Base-by-base conservation (phyloP, 2,797 vertebrate species). In the Crypturellus tataupa region DNA sequence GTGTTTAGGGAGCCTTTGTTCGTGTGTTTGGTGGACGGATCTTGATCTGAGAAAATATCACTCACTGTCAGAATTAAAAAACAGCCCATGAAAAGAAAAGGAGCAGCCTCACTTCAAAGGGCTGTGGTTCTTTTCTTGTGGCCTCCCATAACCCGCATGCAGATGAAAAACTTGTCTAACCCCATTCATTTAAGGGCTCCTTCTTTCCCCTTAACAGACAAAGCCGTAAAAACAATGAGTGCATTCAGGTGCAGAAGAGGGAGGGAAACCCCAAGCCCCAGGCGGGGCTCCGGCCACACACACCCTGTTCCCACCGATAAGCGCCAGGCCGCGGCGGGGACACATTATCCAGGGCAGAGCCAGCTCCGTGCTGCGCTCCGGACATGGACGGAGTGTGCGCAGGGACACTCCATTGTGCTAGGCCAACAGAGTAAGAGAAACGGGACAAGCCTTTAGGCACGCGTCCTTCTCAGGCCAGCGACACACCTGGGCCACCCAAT, bases 41-140 rank as follows among this genome's bases (percentile, higher is more conserved):
- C 95, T 93, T 85, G 64, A 94, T 90, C 89, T 91, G 80, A 96
- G 82, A 92, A 88, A 67, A 85, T 82, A 96, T 94, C 93, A 73
- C 64, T 95, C 96, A 58, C 89, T 94, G 84, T 91, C 91, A 93
- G 87, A 78, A 84, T 59, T 90, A 55, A 89, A 56, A 94, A 95
- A 81, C 73, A 87, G 47, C 78, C 77, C 6, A 5, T 63, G 63
- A 87, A 94, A 82, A 90, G 89, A 93, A 91, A 96, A 94, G 78
- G 81, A 96, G 76, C 86, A 95, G 92, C 85, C 76, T 71, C 87
- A 96, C 89, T 97, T 90, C 95, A 97, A 97, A 96, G 95, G 53
- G 65, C n/a, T 90, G 94, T 89, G 97, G 96, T 96, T 97, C 93
- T 95, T 95, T 97, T 97, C 92, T 97, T 97, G 96, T 96, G 97